Conservation (phyloP, 2,888 invertebrate species). For the Punctoribates punctum region DNA sequence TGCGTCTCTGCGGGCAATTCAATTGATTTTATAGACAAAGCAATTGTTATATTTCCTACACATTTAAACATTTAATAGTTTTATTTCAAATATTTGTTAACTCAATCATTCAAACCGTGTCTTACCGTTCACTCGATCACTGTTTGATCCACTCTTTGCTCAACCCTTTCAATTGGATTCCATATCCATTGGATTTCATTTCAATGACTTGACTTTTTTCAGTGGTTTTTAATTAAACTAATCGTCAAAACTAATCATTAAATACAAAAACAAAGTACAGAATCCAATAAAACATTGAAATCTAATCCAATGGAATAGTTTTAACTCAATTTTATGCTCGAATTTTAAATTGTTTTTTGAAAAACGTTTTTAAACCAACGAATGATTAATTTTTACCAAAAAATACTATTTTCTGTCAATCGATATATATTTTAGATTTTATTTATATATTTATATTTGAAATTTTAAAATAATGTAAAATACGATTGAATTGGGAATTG, state of each 20-base stretch:
- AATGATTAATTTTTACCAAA: constrained; percentile 19
- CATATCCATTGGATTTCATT: neutral
- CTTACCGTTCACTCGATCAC: neutral
- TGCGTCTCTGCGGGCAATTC: constrained; percentile 14
- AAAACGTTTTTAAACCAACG: neutral
- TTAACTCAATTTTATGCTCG: too few relatives aligned
- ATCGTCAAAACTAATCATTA: neutral
- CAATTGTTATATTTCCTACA: constrained; percentile 21
- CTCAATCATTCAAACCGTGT: constrained; percentile 30
- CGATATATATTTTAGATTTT: constrained; percentile 18
- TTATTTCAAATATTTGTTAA: neutral
- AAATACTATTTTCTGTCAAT: neutral
- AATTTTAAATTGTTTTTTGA: neutral
- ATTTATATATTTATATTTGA: neutral
- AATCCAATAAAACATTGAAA: neutral
- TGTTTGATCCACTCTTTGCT: constrained; percentile 10
- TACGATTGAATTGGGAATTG: neutral
- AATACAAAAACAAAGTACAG: neutral
- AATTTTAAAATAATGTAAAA: neutral
- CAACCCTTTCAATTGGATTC: neutral
- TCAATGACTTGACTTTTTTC: neutral
- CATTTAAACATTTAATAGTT: neutral
- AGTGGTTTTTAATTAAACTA: neutral
- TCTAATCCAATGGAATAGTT: neutral
- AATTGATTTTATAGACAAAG: neutral